A percentile compares a stretch with the other conserved stretches of the same genome.
Conservation (phyloP, 2,888 invertebrate genomes). For the Protophormia terraenovae region DNA sequence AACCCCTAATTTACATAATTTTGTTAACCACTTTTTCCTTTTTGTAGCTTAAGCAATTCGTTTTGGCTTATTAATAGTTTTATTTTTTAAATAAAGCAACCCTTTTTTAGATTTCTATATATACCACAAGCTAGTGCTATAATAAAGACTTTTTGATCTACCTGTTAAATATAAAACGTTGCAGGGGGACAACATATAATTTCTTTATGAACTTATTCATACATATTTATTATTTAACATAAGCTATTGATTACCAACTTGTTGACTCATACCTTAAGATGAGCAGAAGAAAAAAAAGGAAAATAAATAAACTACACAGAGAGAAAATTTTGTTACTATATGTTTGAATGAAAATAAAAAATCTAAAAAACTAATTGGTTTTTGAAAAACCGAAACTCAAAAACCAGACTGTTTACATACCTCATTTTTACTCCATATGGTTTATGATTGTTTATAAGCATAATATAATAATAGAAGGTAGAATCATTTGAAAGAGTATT, state of each 20-base stretch:
- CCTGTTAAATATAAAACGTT: conserved; percentile 41
- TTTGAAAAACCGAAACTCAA: no score
- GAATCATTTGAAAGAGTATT: no score
- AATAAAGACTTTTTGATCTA: conserved; percentile 29
- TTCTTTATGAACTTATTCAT: background rate
- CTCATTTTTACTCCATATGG: no score
- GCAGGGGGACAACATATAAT: conserved; percentile 13
- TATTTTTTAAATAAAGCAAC: background rate
- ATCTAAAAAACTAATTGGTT: no score
- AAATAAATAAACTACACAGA: background rate
- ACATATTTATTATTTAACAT: conserved; percentile 43
- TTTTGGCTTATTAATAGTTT: conserved; percentile 2
- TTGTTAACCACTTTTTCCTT: background rate
- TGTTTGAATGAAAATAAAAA: no score
- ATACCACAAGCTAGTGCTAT: conserved; percentile 18
- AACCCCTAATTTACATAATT: conserved; percentile 29
- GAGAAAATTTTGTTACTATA: no score
- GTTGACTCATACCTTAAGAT: conserved; percentile 58
- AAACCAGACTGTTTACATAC: no score
- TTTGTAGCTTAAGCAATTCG: background rate
- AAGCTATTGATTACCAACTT: conserved; percentile 59
- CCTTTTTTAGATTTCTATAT: conserved; percentile 4
- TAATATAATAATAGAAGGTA: no score
- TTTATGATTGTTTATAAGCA: no score
- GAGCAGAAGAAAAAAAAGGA: conserved; percentile 17